These are phyloP conservation scores for Carduelis carduelis DNA, from an alignment of 2,797 vertebrate species.

Conservation along the genomic window DNA sequence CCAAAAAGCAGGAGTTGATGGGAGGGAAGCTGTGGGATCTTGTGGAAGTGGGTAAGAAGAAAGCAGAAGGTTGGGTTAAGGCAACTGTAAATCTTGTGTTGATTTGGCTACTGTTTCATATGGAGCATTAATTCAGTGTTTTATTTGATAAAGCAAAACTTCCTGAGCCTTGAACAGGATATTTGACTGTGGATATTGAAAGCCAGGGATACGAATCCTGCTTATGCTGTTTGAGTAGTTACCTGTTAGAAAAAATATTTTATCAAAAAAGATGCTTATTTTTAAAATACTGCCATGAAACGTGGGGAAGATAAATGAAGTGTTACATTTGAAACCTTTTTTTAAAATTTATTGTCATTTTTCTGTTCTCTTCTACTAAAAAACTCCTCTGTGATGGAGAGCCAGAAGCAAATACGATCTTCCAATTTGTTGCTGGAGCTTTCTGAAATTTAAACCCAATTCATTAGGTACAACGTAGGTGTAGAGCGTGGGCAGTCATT, in stretches of 20 bases:
- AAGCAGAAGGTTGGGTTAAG: not conserved
- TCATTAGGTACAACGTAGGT: not conserved
- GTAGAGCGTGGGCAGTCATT: not conserved
- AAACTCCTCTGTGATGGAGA: not conserved
- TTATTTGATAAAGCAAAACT: not conserved
- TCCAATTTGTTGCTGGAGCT: not conserved
- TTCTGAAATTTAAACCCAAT: not conserved
- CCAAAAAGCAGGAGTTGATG: not conserved
- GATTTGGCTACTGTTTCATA: not conserved
- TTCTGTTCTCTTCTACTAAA: not conserved
- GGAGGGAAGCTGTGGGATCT: not conserved
- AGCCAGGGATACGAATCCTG: not conserved
- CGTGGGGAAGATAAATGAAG: not conserved
- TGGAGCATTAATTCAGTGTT: not conserved
- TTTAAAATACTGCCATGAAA: not conserved
- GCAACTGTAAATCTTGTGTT: not conserved
- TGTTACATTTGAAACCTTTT: not conserved
- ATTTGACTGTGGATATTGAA: not conserved
- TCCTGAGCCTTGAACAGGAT: not conserved
- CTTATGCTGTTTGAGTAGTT: not conserved
- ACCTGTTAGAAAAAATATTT: not conserved
- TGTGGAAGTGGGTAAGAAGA: not conserved
- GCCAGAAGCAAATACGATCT: not conserved
- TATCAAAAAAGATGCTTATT: not conserved
- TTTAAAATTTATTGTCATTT: not conserved